Evolutionary conservation across 2,888 invertebrate genomes (phyloP), one percentile per base, ranked within the genome.

Genomic region (Bembecia ichneumoniformis): DNA sequence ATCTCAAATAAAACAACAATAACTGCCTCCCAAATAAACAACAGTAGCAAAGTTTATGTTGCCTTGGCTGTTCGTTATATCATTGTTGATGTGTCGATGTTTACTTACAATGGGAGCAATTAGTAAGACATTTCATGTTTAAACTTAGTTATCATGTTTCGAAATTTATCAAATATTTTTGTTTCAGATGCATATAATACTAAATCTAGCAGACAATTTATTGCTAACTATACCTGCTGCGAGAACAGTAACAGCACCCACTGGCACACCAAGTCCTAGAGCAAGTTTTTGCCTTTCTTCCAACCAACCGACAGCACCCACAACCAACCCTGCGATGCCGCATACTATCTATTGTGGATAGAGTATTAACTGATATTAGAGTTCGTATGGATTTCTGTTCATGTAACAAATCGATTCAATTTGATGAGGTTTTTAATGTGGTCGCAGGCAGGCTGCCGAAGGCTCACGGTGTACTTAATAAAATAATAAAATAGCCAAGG

Each of bases 261-360:
- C 81, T 0, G 89, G 89, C 9, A 89, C 88, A 3, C 89, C 89
- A 0, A 90, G 74, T 1, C 89, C 89, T 3, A 90, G 64, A 11
- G 82, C 87, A 2, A 82, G 79, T 46, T 82, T 80, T 50, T 88
- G 73, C 46, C 83, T 71, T 62, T 90, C 89, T 55, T 89, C 89
- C 47, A 90, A 67, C 77, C 89, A 89, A 1, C 89, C 89, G 0
- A 90, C 89, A 0, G 89, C 89, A 0, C 89, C 89, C 53, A 90
- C 84, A 10, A 89, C 89, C 60, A 90, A 55, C 0, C 89, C 88
- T 0, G 87, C 88, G 35, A 90, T 89, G 0, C 89, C 90, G 59
- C 89, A 89, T 0, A 89, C 89, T 51, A 90, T 89, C 90, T 90
- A 68, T 3, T 71, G 66, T 50, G 52, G 54, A 40, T 40, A 40